Evolutionary conservation across 2,888 invertebrate species (phyloP).

Genomic region (Rhorus exstirpatorius): DNA sequence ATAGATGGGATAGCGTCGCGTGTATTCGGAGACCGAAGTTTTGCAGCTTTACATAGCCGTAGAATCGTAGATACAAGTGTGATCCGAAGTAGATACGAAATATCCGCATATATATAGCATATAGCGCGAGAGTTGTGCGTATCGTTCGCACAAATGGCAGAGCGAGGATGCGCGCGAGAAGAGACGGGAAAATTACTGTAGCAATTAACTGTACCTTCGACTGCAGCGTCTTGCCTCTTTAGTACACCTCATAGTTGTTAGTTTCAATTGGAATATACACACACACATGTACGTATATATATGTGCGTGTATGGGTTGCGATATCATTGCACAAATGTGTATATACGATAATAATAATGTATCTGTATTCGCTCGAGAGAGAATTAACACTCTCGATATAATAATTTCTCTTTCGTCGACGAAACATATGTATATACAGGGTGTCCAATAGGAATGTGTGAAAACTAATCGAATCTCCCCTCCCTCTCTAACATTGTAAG

Average conservation of each 20-base stretch:
- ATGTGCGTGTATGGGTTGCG: conserved; percentile 10
- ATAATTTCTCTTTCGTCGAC: conserved; percentile 49
- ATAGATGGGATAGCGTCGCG: conserved; percentile 5
- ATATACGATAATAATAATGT: conserved; percentile 28
- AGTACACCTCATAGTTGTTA: conserved; percentile 24
- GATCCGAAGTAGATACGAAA: conserved; percentile 57
- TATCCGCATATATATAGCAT: conserved; percentile 29
- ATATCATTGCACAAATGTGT: neutral
- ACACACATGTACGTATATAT: conserved; percentile 10
- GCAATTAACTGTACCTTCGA: conserved; percentile 67
- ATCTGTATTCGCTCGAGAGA: conserved; percentile 1
- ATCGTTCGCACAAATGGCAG: conserved; percentile 11
- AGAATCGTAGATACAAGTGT: conserved; percentile 60
- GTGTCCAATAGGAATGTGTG: no score
- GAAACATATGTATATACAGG: no score
- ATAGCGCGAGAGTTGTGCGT: conserved; percentile 41
- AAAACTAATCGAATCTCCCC: no score
- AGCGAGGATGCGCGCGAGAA: conserved; percentile 27
- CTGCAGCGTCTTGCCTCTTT: conserved; percentile 45
- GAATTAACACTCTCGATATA: conserved; percentile 47
- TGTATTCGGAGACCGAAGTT: conserved; percentile 33
- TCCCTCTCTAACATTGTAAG: no score
- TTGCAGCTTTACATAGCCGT: conserved; percentile 36
- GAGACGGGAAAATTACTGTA: conserved; percentile 62
- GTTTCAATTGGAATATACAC: conserved; percentile 34